Conservation (phyloP, 2,113 vertebrate genomes). For the Serinus canaria region DNA sequence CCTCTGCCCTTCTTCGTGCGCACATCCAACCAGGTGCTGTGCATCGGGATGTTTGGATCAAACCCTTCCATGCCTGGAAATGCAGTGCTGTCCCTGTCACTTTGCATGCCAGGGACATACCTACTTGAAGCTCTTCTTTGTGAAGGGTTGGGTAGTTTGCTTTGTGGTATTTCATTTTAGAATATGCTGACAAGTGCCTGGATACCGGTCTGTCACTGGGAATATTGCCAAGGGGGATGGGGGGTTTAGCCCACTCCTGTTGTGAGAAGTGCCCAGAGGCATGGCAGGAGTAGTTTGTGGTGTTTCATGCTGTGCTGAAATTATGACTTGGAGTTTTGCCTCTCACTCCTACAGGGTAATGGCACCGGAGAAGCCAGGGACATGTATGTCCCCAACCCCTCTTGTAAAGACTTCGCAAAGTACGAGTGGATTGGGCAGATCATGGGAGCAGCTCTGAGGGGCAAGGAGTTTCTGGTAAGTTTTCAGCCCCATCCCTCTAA, state of each 20-base stretch:
- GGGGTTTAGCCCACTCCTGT: neutral
- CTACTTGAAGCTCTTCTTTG: neutral
- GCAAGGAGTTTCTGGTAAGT: slow-evolving; percentile 95
- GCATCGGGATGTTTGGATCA: neutral
- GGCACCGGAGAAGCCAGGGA: slow-evolving; percentile 90
- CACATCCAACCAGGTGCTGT: slow-evolving; percentile 91
- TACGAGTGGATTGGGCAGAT: slow-evolving; percentile 97
- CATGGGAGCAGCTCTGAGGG: slow-evolving; percentile 95
- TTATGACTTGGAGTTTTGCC: neutral
- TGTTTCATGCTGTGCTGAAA: neutral
- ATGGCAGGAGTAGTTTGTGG: neutral
- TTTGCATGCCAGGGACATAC: neutral
- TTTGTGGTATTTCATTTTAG: neutral
- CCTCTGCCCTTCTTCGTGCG: slow-evolving; percentile 94
- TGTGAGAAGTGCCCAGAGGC: neutral
- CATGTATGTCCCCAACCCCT: slow-evolving; percentile 95
- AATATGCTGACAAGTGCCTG: neutral
- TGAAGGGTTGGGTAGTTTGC: neutral
- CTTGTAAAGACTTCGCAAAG: slow-evolving; percentile 91
- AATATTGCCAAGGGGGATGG: neutral
- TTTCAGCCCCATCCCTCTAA: neutral
- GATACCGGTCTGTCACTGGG: neutral
- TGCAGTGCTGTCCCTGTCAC: neutral
- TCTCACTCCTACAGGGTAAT: slow-evolving; percentile 75
- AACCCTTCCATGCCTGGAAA: neutral